Base-by-base conservation (phyloP, 2,797 vertebrate genomes). In the Echeneis naucrates region DNA sequence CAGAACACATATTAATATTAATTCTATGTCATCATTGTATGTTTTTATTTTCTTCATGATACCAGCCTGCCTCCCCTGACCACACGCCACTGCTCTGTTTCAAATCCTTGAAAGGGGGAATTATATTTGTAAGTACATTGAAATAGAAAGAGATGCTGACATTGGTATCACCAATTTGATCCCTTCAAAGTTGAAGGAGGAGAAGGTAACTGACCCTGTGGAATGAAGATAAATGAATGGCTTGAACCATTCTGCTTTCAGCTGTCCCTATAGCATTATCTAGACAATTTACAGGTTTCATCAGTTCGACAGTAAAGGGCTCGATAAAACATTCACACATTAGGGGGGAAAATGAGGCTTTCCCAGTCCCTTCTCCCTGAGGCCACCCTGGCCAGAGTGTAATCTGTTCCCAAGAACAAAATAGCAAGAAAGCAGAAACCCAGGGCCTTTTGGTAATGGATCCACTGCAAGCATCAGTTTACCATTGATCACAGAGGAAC, bases 271-370 rank as follows among this genome's bases (percentile, higher is more conserved):
- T 24, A 57, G 38, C n/a, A n/a, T 19, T 38, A 26, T 40, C 38
- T 12, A 21, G 59, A 21, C 40, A 67, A 70, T 83, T 79, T 78
- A 78, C 4, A 4, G 61, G 14, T 60, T 75, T 50, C 73, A 87
- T 69, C 57, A 38, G 35, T 37, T 9, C 59, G 69, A 42, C 52
- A 68, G 51, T 44, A 51, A 10, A 40, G 44, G 16, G 62, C 47
- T 87, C 67, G 64, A 75, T 88, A 71, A 78, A 78, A 82, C 68
- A 78, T 72, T 60, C 52, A 79, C 62, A 62, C 77, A 85, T 76
- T 84, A 72, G 65, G 61, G 59, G 37, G 45, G n/a, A 68, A 75
- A 86, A 87, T 78, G 64, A 70, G 72, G 53, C 77, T 67, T 69
- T 82, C 79, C 30, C 16, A 57, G 65, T 65, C 54, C 5, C 38